Conservation (phyloP, 2,113 vertebrate species). For the Recurvirostra avosetta region DNA sequence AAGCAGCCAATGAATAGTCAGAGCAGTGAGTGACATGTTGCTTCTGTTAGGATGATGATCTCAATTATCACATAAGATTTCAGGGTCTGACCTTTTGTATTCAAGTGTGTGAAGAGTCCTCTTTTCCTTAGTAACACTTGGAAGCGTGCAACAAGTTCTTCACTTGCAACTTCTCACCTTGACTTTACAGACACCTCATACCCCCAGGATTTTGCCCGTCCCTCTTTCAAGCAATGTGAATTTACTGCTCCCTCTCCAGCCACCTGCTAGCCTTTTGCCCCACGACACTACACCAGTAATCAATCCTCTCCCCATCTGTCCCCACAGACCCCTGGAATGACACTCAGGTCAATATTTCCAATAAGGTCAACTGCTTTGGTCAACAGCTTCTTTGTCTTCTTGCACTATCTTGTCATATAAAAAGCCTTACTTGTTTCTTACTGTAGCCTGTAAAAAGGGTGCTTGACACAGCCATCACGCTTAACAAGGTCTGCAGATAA, state of each 20-base stretch:
- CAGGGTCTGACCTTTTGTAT: neutral
- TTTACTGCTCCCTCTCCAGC: neutral
- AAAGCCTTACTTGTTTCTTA: neutral
- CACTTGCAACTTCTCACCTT: neutral
- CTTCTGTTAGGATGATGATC: neutral
- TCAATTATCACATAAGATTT: neutral
- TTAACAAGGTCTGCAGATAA: neutral
- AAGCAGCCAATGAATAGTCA: neutral
- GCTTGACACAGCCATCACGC: neutral
- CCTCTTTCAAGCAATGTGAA: neutral
- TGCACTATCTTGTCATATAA: neutral
- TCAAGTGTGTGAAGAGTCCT: neutral
- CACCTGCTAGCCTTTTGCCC: neutral
- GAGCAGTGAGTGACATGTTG: neutral
- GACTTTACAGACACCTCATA: neutral
- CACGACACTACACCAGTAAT: neutral
- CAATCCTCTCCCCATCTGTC: neutral
- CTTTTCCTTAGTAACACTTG: neutral
- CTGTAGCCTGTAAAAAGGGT: neutral
- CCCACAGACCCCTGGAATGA: neutral
- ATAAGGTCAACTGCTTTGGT: neutral
- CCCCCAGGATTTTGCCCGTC: neutral
- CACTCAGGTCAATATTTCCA: neutral
- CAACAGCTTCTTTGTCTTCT: neutral
- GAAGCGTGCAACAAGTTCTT: neutral